Conservation (phyloP, 2,888 invertebrate genomes). For the Cerceris rybyensis region DNA sequence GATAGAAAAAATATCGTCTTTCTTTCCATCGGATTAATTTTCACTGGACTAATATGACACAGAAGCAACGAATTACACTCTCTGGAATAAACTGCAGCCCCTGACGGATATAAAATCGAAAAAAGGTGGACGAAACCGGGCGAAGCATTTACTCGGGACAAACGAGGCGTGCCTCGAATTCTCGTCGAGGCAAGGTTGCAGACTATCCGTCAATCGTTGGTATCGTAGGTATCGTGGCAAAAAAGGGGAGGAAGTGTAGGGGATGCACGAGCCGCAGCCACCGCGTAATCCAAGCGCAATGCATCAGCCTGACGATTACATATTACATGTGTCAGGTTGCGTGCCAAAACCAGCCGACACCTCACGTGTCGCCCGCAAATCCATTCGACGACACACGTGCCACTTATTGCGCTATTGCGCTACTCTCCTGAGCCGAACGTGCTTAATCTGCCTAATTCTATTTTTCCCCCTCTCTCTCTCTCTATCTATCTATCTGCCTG, state of each 20-base stretch:
- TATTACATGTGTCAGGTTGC: constrained; percentile 69
- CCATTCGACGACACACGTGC: constrained; percentile 74
- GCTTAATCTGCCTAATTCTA: constrained; percentile 41
- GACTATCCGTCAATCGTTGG: background rate
- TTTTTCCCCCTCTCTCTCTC: constrained; percentile 26
- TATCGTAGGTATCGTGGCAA: background rate
- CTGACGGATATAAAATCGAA: too few species aligned
- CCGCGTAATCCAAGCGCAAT: constrained; percentile 61
- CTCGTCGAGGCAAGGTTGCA: background rate
- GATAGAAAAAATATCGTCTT: too few species aligned
- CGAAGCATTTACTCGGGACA: background rate
- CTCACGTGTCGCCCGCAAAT: constrained; percentile 69
- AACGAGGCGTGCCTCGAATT: constrained; percentile 1
- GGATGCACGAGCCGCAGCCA: constrained; percentile 21
- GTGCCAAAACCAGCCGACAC: constrained; percentile 71
- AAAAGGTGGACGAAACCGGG: background rate
- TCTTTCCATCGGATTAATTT: too few species aligned
- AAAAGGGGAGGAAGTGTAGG: background rate
- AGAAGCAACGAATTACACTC: too few species aligned
- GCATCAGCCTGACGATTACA: constrained; percentile 70
- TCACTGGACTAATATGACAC: too few species aligned
- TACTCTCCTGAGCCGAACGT: constrained; percentile 40
- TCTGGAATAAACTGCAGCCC: too few species aligned
- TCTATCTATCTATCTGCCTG: background rate
- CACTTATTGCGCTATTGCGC: constrained; percentile 66